A percentile compares a stretch with the other conserved stretches of the same genome.
Conservation (phyloP, 2,113 vertebrate genomes). For the Promerops cafer region DNA sequence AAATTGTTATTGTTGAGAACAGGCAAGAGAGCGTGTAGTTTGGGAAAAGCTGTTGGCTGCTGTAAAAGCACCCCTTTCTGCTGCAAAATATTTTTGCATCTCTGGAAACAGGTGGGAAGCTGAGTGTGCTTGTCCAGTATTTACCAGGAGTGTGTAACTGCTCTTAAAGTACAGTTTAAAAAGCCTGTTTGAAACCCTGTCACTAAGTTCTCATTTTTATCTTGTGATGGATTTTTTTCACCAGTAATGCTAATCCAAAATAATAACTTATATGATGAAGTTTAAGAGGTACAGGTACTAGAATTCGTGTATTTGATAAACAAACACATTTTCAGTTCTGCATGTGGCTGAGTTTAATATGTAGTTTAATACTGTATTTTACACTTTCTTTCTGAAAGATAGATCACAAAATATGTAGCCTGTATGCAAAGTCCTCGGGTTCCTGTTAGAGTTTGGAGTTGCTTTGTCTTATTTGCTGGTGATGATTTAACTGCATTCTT, state of each 20-base stretch:
- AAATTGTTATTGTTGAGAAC: not conserved
- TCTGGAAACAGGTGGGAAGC: not conserved
- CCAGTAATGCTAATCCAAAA: not conserved
- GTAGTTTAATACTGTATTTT: not conserved
- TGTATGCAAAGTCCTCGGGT: not conserved
- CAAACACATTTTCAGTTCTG: not conserved
- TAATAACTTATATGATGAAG: not conserved
- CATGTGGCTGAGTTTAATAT: not conserved
- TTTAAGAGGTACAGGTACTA: not conserved
- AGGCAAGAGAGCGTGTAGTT: not conserved
- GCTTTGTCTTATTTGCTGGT: not conserved
- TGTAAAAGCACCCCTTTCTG: not conserved
- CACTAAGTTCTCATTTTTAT: not conserved
- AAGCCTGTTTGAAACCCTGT: not conserved
- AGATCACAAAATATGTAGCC: not conserved
- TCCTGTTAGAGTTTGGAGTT: not conserved
- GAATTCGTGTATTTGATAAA: not conserved
- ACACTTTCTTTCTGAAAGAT: not conserved
- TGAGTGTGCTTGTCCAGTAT: not conserved
- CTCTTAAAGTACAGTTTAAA: not conserved
- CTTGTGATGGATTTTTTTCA: not conserved
- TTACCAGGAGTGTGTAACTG: not conserved
- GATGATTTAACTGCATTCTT: not conserved
- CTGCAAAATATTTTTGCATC: not conserved
- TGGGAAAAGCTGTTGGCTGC: not conserved